These are phyloP conservation scores for Etheostoma perlongum DNA, from an alignment of 2,797 vertebrate genomes.

Conservation along the genomic window DNA sequence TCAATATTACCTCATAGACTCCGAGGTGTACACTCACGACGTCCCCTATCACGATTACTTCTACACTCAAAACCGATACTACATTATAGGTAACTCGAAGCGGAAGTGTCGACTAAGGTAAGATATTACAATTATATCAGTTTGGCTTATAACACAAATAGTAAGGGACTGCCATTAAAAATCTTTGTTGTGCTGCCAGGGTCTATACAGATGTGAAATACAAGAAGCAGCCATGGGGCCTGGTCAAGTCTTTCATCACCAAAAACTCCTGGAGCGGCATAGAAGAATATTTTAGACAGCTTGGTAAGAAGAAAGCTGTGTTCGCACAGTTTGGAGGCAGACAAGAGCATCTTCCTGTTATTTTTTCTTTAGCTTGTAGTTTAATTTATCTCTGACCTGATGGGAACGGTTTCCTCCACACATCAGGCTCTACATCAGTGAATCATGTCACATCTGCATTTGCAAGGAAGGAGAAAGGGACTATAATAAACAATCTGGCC, in stretches of 20 bases:
- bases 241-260: slow-evolving; percentile 94
- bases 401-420: slow-evolving; percentile 19
- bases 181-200: slow-evolving; percentile 71
- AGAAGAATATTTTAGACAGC: slow-evolving; percentile 93
- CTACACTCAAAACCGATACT: slow-evolving; percentile 93
- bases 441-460: slow-evolving; percentile 38
- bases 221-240: slow-evolving; percentile 95
- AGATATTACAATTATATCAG: not conserved
- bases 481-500: not conserved
- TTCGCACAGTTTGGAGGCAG: not conserved
- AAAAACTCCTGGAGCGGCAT: slow-evolving; percentile 96
- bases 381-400: slow-evolving; percentile 52
- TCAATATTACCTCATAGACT: slow-evolving; percentile 90
- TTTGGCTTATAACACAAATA: not conserved
- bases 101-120: slow-evolving; percentile 94
- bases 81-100: slow-evolving; percentile 89
- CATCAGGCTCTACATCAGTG: not conserved
- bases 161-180: not conserved
- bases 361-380: slow-evolving; percentile 6
- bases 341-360: slow-evolving; percentile 2
- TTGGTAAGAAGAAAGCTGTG: slow-evolving; percentile 76
- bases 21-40: slow-evolving; percentile 93
- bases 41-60: slow-evolving; percentile 99
- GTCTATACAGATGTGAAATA: slow-evolving; percentile 95
- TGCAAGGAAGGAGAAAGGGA: slow-evolving; percentile 11